These are phyloP conservation scores for Sebastes diaconus DNA, from an alignment of 2,797 vertebrate genomes.

Conservation along the genomic window DNA sequence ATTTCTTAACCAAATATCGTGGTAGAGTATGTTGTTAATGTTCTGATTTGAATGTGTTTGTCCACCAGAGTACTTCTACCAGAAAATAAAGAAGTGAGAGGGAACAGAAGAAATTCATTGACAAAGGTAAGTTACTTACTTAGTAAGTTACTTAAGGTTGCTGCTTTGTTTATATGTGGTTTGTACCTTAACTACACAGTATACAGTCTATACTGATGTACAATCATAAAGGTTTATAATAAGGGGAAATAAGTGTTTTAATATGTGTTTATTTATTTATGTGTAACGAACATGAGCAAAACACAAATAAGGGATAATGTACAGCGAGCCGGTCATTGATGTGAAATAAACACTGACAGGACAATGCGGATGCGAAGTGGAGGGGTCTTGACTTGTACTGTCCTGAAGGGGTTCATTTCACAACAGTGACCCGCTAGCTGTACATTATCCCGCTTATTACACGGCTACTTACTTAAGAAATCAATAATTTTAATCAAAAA, in stretches of 20 bases:
- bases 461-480: too few relatives aligned
- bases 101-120: constrained; percentile 67
- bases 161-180: not conserved
- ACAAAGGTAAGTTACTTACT: constrained; percentile 71
- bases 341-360: too few relatives aligned
- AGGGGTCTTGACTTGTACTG: too few relatives aligned
- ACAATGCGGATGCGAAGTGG: too few relatives aligned
- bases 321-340: too few relatives aligned
- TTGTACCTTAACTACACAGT: not conserved
- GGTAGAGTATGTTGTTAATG: not conserved
- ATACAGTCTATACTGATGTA: not conserved
- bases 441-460: too few relatives aligned
- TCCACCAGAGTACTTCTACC: constrained; percentile 56
- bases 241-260: not conserved
- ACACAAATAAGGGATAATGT: not conserved
- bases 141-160: not conserved
- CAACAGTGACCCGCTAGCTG: too few relatives aligned
- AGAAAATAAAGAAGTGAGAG: constrained; percentile 74
- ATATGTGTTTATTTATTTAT: not conserved
- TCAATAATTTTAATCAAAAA: too few relatives aligned
- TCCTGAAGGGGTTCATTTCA: too few relatives aligned
- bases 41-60: constrained; percentile 11
- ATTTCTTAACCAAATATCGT: not conserved
- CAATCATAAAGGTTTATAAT: not conserved
- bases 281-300: not conserved